These are phyloP conservation scores for Aurelia sp. DNA, from an alignment of 30 jellyfish, hydroid and myxozoan species.

Conservation along the genomic window DNA sequence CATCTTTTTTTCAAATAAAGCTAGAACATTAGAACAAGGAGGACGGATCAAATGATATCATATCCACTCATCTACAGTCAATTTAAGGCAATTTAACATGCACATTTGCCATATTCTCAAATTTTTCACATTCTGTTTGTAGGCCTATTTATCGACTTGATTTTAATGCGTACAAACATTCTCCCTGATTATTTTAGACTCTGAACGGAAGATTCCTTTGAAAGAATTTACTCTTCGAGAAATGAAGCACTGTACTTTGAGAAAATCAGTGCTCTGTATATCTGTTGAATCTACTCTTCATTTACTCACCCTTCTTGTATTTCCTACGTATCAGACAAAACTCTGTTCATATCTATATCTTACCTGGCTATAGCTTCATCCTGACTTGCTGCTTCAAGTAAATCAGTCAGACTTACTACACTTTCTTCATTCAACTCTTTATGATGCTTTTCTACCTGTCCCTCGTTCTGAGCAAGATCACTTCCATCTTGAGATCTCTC, in stretches of 20 bases:
- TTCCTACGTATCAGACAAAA: too few relatives aligned
- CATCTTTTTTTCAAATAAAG: background rate
- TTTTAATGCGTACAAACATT: background rate
- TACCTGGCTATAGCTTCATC: constrained; percentile 52
- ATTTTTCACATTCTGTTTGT: background rate
- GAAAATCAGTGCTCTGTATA: too few relatives aligned
- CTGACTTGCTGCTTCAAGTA: constrained; percentile 61
- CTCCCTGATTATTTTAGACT: background rate
- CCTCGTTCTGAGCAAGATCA: background rate
- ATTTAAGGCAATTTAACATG: too few relatives aligned
- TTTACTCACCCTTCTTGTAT: too few relatives aligned
- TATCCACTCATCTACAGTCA: too few relatives aligned
- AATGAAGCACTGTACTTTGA: background rate
- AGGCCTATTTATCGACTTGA: background rate
- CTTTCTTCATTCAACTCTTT: constrained; percentile 55
- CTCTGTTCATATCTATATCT: background rate
- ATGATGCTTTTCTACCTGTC: constrained; percentile 39
- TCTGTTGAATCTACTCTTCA: too few relatives aligned
- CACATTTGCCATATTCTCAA: background rate
- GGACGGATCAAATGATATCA: too few relatives aligned
- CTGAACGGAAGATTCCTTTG: background rate
- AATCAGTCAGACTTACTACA: constrained; percentile 58
- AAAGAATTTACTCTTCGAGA: background rate
- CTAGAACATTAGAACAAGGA: too few relatives aligned
- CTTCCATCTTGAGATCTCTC: background rate